phyloP scores from a whole-genome alignment of 2,113 vertebrate genomes.

The Pithys albifrons region DNA sequence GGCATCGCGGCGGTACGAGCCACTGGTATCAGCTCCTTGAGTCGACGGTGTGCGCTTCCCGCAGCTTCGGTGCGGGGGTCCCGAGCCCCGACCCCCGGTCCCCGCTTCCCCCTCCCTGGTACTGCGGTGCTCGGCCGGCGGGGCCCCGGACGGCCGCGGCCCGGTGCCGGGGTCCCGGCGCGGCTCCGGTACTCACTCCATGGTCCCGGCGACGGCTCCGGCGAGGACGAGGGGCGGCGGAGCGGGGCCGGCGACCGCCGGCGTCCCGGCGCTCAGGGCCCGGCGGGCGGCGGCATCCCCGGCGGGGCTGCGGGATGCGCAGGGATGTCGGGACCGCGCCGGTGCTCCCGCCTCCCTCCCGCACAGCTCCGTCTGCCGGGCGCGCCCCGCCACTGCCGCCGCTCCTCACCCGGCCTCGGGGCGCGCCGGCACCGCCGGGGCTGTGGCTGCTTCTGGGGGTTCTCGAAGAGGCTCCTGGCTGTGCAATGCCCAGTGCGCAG shows the following conservation, averaged over 20 bases:
- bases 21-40: neutral
- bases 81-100: too few relatives aligned
- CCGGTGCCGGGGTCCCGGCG: neutral
- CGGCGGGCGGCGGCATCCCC: conserved; percentile 31
- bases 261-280: conserved; percentile 29
- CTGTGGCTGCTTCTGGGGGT: neutral
- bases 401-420: neutral
- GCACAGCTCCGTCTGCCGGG: conserved; percentile 67
- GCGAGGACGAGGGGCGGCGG: neutral
- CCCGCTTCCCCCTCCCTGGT: neutral
- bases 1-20: neutral
- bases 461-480: neutral
- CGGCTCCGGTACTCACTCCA: neutral
- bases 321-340: conserved; percentile 40
- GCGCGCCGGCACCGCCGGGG: neutral
- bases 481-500: neutral
- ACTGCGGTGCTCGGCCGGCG: neutral
- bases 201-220: neutral
- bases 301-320: conserved; percentile 69
- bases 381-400: conserved; percentile 27
- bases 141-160: neutral
- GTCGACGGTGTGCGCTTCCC: neutral
- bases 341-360: conserved; percentile 29
- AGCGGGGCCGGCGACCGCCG: neutral
- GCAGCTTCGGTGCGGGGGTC: neutral